Conservation (phyloP, 2,888 invertebrate species). For the Calameuta pallipes region DNA sequence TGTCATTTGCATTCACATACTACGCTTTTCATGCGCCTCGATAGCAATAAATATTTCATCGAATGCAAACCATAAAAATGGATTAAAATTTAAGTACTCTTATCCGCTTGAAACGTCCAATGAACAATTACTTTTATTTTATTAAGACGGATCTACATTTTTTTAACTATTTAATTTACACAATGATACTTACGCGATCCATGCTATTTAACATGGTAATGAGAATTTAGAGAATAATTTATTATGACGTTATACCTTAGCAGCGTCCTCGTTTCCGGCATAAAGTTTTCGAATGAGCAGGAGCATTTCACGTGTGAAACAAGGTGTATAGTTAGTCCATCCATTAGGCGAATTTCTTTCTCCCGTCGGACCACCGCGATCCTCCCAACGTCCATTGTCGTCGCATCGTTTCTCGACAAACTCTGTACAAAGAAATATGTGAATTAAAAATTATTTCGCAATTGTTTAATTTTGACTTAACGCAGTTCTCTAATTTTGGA, state of each 20-base stretch:
- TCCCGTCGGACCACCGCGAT: slow-evolving; percentile 64
- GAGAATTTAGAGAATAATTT: background rate
- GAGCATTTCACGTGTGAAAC: slow-evolving; percentile 78
- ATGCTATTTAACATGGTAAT: background rate
- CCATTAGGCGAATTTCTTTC: slow-evolving; percentile 67
- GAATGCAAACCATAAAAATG: background rate
- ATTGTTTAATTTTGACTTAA: background rate
- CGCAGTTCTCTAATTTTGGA: background rate
- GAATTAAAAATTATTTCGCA: background rate
- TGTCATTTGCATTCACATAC: background rate
- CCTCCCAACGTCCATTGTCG: slow-evolving; percentile 77
- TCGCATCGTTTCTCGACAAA: slow-evolving; percentile 79
- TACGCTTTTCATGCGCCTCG: background rate
- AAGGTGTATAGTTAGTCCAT: slow-evolving; percentile 87
- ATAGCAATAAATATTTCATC: background rate
- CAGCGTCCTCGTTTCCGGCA: slow-evolving; percentile 67
- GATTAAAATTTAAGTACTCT: background rate
- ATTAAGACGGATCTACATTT: background rate
- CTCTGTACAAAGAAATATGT: slow-evolving; percentile 68
- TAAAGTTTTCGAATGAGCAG: slow-evolving; percentile 75
- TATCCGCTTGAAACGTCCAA: no score
- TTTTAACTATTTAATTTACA: background rate
- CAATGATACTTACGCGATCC: background rate
- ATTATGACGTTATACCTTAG: slow-evolving; percentile 59
- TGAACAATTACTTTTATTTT: background rate